Evolutionary conservation across 2,113 vertebrate species (phyloP).

Genomic region (Odobenus rosmarus): DNA sequence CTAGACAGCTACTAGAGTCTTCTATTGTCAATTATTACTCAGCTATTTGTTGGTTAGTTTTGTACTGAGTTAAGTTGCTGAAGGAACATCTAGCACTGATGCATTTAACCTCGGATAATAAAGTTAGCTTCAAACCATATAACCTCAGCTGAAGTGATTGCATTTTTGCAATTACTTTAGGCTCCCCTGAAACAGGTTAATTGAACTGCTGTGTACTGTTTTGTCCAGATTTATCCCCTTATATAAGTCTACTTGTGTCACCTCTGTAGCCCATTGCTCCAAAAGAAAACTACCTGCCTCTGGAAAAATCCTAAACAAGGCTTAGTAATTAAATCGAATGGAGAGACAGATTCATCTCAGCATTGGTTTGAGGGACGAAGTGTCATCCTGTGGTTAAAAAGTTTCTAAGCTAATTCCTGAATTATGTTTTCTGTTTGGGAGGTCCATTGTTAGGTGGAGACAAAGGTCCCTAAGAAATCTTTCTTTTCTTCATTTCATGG

Average conservation of each 20-base stretch:
- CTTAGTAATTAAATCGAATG: slow-evolving; percentile 56
- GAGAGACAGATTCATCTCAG: slow-evolving; percentile 28
- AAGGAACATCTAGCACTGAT: slow-evolving; percentile 73
- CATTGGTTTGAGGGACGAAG: neutral
- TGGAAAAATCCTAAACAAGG: slow-evolving; percentile 48
- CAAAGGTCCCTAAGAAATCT: neutral
- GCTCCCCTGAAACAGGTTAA: slow-evolving; percentile 81
- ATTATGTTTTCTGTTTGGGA: neutral
- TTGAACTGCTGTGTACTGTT: slow-evolving; percentile 80
- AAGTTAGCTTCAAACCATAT: slow-evolving; percentile 81
- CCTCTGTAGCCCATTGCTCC: slow-evolving; percentile 56
- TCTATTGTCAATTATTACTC: slow-evolving; percentile 57
- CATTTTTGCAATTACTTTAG: slow-evolving; percentile 84
- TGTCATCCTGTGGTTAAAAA: neutral
- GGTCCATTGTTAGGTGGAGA: neutral
- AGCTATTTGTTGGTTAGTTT: slow-evolving; percentile 58
- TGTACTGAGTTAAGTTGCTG: slow-evolving; percentile 63
- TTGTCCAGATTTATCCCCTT: slow-evolving; percentile 82
- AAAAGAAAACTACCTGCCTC: slow-evolving; percentile 54
- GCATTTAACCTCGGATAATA: slow-evolving; percentile 77
- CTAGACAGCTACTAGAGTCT: slow-evolving; percentile 26
- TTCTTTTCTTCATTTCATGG: neutral
- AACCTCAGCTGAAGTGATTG: slow-evolving; percentile 76
- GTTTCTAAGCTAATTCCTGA: neutral
- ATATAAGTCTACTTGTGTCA: slow-evolving; percentile 80